These are phyloP conservation scores for Tiliacea aurago DNA, from an alignment of 2,888 invertebrate genomes.

Conservation along the genomic window DNA sequence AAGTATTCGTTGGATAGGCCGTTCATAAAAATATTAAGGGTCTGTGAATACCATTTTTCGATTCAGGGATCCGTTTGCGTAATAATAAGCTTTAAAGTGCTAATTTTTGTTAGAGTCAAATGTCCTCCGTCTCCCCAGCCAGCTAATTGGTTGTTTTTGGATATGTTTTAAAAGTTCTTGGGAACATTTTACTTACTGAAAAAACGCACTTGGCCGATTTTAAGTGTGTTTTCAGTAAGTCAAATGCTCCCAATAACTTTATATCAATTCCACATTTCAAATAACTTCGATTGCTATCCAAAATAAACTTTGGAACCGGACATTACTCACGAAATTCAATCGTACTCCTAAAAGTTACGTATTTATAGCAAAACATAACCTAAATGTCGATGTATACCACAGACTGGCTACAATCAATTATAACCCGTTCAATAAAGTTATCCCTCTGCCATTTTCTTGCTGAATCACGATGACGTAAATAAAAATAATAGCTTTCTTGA, in stretches of 20 bases:
- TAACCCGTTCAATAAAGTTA: slow-evolving; percentile 62
- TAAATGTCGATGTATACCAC: slow-evolving; percentile 1
- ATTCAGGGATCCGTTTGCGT: no score
- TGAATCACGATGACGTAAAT: slow-evolving; percentile 50
- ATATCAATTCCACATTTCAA: slow-evolving; percentile 5
- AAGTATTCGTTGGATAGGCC: no score
- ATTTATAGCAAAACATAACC: background rate
- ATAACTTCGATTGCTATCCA: slow-evolving; percentile 8
- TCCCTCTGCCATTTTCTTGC: slow-evolving; percentile 43
- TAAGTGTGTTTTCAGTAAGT: no score
- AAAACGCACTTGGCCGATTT: no score
- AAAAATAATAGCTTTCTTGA: slow-evolving; percentile 46
- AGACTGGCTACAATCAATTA: slow-evolving; percentile 55
- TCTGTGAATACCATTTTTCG: no score
- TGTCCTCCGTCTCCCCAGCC: no score
- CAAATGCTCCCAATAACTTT: slow-evolving; percentile 2
- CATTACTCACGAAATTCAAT: slow-evolving; percentile 23
- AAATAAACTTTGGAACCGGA: slow-evolving; percentile 32
- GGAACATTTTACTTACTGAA: no score
- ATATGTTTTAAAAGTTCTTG: no score
- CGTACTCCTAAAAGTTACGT: background rate
- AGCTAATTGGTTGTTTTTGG: no score
- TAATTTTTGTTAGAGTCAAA: no score
- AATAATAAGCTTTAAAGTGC: no score
- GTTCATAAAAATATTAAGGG: no score